phyloP scores from a whole-genome alignment of 2,888 invertebrate species.

The Aethes cnicana region DNA sequence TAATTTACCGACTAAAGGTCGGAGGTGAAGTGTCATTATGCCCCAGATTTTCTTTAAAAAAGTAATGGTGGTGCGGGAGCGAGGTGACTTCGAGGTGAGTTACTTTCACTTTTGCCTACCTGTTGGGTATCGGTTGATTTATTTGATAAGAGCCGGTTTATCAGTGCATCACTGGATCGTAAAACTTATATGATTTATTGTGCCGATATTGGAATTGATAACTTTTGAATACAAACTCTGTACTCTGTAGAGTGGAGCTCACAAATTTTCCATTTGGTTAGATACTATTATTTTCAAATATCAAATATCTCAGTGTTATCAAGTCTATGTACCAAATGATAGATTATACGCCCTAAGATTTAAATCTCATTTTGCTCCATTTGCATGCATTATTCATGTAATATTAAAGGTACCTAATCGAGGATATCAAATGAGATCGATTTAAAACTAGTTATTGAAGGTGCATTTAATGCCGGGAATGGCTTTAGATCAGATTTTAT shows the following conservation, averaged over 20 bases:
- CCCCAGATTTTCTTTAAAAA: conserved; percentile 81
- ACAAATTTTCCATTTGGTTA: too few relatives aligned
- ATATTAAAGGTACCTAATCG: conserved; percentile 1
- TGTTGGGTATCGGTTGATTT: conserved; percentile 31
- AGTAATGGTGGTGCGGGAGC: conserved; percentile 76
- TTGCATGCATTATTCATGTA: conserved; percentile 18
- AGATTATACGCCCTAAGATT: neutral
- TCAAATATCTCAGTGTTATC: neutral
- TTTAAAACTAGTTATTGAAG: conserved; percentile 7
- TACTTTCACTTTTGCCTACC: conserved; percentile 71
- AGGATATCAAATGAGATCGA: conserved; percentile 21
- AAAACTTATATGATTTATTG: conserved; percentile 7
- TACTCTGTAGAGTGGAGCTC: neutral
- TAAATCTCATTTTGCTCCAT: conserved; percentile 4
- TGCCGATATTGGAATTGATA: neutral
- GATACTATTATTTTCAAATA: too few relatives aligned
- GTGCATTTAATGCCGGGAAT: conserved; percentile 3
- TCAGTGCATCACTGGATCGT: conserved; percentile 13
- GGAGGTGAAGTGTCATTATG: conserved; percentile 61
- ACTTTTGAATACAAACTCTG: neutral
- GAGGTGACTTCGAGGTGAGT: conserved; percentile 74
- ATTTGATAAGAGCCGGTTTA: conserved; percentile 16
- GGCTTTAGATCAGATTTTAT: conserved; percentile 7
- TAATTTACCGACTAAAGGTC: conserved; percentile 40
- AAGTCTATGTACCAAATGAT: too few relatives aligned